Percentiles rank a stretch among this genome's conserved stretches.
These are phyloP conservation scores for Mesoclemmys tuberculata DNA, from an alignment of 2,113 vertebrate species.

Conservation along the genomic window DNA sequence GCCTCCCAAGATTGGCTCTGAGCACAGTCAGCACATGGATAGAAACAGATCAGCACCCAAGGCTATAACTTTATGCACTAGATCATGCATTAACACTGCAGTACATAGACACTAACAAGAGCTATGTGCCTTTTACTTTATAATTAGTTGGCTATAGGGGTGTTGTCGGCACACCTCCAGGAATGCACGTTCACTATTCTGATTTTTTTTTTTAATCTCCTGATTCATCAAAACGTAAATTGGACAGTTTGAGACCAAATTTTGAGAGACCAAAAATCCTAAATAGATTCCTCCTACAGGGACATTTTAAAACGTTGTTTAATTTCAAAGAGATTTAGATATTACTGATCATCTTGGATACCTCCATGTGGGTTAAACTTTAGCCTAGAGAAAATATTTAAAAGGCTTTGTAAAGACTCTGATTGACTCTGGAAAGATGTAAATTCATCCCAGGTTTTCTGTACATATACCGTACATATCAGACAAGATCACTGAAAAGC, in stretches of 20 bases:
- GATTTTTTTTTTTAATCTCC: background rate
- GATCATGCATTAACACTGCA: background rate
- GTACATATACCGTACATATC: background rate
- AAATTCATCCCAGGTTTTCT: background rate
- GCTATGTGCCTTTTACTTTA: background rate
- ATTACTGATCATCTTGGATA: background rate
- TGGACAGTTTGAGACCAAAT: background rate
- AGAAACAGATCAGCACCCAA: background rate
- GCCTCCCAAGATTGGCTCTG: constrained; percentile 13
- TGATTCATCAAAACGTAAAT: background rate
- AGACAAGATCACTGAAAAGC: background rate
- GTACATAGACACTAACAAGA: background rate
- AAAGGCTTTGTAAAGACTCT: background rate
- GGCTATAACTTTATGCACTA: constrained; percentile 56
- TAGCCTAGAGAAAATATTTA: background rate
- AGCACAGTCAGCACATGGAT: constrained; percentile 45
- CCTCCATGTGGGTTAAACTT: background rate
- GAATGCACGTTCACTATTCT: background rate
- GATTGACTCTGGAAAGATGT: background rate
- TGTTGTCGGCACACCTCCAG: background rate
- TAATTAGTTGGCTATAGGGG: background rate
- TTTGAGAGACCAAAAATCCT: background rate
- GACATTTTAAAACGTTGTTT: background rate
- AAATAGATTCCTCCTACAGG: background rate
- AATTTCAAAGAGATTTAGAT: background rate